Evolutionary conservation across 2,113 vertebrate species (phyloP).

Genomic region (Lepidothrix coronata): DNA sequence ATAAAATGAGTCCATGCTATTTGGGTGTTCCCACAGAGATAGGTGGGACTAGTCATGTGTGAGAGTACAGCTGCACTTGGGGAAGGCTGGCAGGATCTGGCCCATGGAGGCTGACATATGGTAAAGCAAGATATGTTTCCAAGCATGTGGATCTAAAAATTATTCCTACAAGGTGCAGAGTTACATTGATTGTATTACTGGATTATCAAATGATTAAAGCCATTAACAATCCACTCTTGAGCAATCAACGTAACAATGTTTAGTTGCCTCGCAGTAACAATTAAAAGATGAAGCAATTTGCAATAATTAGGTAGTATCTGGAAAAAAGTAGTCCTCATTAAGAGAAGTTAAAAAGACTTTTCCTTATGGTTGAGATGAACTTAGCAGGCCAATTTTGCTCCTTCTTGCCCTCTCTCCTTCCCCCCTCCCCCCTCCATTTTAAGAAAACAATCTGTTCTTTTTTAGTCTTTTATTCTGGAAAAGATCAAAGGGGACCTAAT

Average conservation of each 20-base stretch:
- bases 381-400: slow-evolving; percentile 52
- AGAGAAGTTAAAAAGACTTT: slow-evolving; percentile 72
- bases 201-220: slow-evolving; percentile 78
- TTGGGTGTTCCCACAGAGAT: background rate
- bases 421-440: background rate
- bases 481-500: slow-evolving; percentile 47
- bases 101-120: background rate
- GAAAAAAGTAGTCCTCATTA: slow-evolving; percentile 74
- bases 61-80: background rate
- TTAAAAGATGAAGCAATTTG: slow-evolving; percentile 79
- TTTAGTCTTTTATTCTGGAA: slow-evolving; percentile 51
- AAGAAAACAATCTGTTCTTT: slow-evolving; percentile 63
- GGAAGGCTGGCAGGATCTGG: background rate
- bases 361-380: slow-evolving; percentile 59
- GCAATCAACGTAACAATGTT: slow-evolving; percentile 77
- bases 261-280: slow-evolving; percentile 81
- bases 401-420: background rate
- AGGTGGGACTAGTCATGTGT: background rate
- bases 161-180: slow-evolving; percentile 65
- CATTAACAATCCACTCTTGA: slow-evolving; percentile 77
- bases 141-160: slow-evolving; percentile 18
- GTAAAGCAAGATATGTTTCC: background rate
- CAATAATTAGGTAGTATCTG: slow-evolving; percentile 78
- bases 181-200: slow-evolving; percentile 73
- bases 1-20: background rate